Percentiles rank a stretch among this genome's conserved stretches.
Conservation (phyloP, 2,797 vertebrate species). For the Otus scops region DNA sequence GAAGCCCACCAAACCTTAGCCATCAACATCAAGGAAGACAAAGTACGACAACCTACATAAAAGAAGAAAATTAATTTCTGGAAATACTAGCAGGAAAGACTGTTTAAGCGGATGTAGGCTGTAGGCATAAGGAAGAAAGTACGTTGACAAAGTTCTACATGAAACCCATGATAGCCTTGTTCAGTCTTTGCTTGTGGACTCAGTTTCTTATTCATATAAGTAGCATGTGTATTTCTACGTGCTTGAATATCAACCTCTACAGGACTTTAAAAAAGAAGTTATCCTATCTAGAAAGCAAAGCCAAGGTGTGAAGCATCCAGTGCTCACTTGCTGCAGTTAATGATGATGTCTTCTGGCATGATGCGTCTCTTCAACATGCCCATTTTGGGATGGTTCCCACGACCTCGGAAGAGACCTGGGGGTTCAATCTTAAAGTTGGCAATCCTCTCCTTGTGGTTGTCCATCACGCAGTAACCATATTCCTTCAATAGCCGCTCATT, state of each 20-base stretch:
- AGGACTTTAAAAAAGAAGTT: background rate
- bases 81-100: background rate
- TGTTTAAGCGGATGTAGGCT: background rate
- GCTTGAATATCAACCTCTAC: rapidly evolving
- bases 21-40: background rate
- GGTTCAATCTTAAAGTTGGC: constrained; percentile 96
- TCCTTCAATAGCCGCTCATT: constrained; percentile 90
- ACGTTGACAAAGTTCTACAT: background rate
- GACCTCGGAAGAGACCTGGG: constrained; percentile 90
- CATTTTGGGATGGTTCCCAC: constrained; percentile 96
- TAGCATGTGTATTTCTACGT: background rate
- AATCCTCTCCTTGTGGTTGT: constrained; percentile 94
- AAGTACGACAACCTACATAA: background rate
- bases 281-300: background rate
- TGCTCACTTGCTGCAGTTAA: constrained; percentile 97
- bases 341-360: constrained; percentile 91
- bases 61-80: background rate
- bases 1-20: background rate
- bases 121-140: background rate
- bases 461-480: constrained; percentile 94
- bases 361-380: constrained; percentile 93
- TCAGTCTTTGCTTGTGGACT: background rate
- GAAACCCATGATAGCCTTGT: background rate
- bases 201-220: background rate
- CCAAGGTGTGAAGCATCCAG: background rate